Evolutionary conservation across 2,797 vertebrate genomes (phyloP).

Genomic region (Corythornis leucogaster): DNA sequence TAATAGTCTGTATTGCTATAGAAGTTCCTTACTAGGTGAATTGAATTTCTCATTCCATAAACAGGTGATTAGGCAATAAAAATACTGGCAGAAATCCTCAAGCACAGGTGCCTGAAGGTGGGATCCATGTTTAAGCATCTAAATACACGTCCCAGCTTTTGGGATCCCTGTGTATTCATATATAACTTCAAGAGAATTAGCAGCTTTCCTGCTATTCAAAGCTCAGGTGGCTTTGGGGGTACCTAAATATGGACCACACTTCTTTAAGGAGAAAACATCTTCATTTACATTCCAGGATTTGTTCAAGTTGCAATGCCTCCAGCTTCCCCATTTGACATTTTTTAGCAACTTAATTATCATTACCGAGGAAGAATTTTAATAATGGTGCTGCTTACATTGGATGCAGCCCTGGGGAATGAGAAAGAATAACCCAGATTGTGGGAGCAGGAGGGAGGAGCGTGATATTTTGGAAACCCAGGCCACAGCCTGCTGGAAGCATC

Average conservation of each 20-base stretch:
- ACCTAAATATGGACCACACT: neutral
- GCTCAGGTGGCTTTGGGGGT: neutral
- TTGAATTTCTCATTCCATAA: slow-evolving; percentile 11
- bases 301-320: neutral
- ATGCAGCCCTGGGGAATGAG: slow-evolving; percentile 19
- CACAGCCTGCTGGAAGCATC: slow-evolving; percentile 58
- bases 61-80: slow-evolving; percentile 23
- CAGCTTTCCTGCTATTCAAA: neutral
- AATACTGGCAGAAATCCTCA: neutral
- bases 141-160: neutral
- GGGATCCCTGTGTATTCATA: neutral
- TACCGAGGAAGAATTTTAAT: slow-evolving; percentile 63
- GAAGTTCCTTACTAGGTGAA: slow-evolving; percentile 5
- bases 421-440: slow-evolving; percentile 23
- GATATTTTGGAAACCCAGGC: slow-evolving; percentile 51
- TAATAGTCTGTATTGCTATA: neutral
- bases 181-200: neutral
- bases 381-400: slow-evolving; percentile 36
- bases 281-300: neutral
- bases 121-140: neutral
- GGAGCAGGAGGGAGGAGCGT: neutral
- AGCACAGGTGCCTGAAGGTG: neutral
- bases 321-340: slow-evolving; percentile 53
- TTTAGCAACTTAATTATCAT: slow-evolving; percentile 62
- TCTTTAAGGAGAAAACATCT: neutral